A percentile compares a stretch with the other conserved stretches of the same genome.
Conservation (phyloP, 1,140 invertebrate genomes). For the Drosophila murphyi region DNA sequence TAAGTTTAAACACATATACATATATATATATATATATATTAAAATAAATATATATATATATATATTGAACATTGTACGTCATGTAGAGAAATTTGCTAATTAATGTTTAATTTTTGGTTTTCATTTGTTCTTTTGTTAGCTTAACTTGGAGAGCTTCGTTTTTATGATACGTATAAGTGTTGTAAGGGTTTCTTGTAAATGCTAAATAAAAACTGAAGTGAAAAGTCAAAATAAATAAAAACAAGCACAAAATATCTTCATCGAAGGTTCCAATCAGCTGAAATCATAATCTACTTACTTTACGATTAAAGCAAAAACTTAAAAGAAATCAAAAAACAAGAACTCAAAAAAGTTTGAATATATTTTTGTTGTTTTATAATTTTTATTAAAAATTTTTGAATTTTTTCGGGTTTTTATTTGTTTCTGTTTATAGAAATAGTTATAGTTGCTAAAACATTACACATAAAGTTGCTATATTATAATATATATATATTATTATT, state of each 20-base stretch:
- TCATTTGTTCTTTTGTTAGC: constrained; percentile 58
- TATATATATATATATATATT: constrained; percentile 1
- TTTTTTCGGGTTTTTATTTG: constrained; percentile 42
- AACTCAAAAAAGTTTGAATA: constrained; percentile 25
- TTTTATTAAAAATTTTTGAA: constrained; percentile 70
- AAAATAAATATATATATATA: constrained; percentile 22
- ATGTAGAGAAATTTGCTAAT: constrained; percentile 81
- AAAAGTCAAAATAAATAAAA: constrained; percentile 12
- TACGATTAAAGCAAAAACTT: constrained; percentile 1
- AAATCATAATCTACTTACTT: constrained; percentile 30
- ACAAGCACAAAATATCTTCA: constrained; percentile 1
- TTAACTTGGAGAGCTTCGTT: constrained; percentile 80
- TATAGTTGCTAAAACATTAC: constrained; percentile 79
- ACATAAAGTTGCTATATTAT: constrained; percentile 74
- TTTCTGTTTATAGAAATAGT: constrained; percentile 70
- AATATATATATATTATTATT: constrained; percentile 49
- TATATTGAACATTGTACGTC: constrained; percentile 77
- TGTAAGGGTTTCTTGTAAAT: constrained; percentile 56
- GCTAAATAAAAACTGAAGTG: constrained; percentile 32
- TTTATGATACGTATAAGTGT: constrained; percentile 82
- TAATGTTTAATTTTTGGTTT: constrained; percentile 65
- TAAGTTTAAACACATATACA: background rate
- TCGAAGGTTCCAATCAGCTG: constrained; percentile 22
- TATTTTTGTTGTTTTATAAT: constrained; percentile 49
- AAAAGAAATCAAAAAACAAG: constrained; percentile 34